A percentile compares a stretch with the other conserved stretches of the same genome.
phyloP scores from a whole-genome alignment of 1,140 invertebrate genomes.

The Belonocnema kinseyi region DNA sequence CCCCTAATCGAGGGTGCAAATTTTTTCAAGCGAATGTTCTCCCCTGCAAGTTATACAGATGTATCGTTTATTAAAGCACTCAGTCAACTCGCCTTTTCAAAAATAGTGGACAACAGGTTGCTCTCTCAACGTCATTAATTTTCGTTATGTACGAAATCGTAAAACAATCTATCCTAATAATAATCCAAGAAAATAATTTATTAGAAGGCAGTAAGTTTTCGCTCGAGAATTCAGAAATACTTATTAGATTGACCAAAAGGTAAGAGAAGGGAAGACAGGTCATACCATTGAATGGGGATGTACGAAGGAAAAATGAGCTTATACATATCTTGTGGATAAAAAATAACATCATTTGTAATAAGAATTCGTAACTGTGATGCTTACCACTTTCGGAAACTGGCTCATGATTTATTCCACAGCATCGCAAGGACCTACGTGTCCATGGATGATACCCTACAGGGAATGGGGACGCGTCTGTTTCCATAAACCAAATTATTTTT shows the following conservation, averaged over 20 bases:
- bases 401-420: constrained; percentile 58
- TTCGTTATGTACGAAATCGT: neutral
- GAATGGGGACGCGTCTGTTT: constrained; percentile 65
- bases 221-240: too few relatives aligned
- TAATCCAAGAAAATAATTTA: neutral
- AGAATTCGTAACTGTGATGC: constrained; percentile 40
- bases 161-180: neutral
- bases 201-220: neutral
- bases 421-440: constrained; percentile 39
- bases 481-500: constrained; percentile 73
- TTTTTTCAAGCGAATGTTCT: constrained; percentile 64
- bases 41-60: constrained; percentile 62
- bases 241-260: too few relatives aligned
- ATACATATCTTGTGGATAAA: constrained; percentile 13
- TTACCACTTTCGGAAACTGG: constrained; percentile 44
- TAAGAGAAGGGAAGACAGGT: neutral
- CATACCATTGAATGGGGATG: constrained; percentile 14
- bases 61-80: constrained; percentile 69
- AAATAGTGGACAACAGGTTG: constrained; percentile 67
- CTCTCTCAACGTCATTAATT: constrained; percentile 65
- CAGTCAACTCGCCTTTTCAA: constrained; percentile 57
- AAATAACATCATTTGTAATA: constrained; percentile 29
- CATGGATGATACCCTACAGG: constrained; percentile 19
- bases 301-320: constrained; percentile 8
- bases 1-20: constrained; percentile 59